These are phyloP conservation scores for Tragelaphus strepsiceros DNA, from an alignment of 2,113 vertebrate genomes.

Conservation along the genomic window DNA sequence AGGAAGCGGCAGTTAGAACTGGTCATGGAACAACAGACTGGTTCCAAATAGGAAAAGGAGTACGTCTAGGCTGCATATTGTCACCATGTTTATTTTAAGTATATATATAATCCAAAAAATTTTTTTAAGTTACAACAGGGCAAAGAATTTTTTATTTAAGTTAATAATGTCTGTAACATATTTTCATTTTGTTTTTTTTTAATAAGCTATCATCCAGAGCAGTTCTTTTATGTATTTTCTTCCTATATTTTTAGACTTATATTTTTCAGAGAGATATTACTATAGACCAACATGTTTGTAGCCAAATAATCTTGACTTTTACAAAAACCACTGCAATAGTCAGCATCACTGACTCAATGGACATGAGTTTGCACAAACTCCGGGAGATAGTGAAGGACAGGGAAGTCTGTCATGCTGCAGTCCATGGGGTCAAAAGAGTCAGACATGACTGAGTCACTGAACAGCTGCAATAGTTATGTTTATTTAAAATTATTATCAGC, in stretches of 20 bases:
- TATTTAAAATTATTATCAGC: conserved; percentile 77
- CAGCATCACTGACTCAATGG: not conserved
- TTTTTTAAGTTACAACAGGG: not conserved
- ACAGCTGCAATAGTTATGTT: conserved; percentile 68
- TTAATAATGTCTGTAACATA: not conserved
- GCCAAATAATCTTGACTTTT: conserved; percentile 63
- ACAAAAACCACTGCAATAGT: conserved; percentile 72
- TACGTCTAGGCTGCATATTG: no score
- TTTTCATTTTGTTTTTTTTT: not conserved
- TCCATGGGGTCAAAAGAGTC: not conserved
- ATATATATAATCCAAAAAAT: not conserved
- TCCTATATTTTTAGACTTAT: not conserved
- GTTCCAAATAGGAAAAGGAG: no score
- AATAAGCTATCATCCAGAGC: not conserved
- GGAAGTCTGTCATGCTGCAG: not conserved
- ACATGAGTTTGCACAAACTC: not conserved
- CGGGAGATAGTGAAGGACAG: not conserved
- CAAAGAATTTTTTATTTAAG: not conserved
- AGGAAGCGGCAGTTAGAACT: no score
- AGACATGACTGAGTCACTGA: not conserved
- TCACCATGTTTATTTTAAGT: not conserved
- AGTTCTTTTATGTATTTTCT: not conserved
- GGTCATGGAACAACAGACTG: no score
- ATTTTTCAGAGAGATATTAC: not conserved
- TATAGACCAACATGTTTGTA: conserved; percentile 45